Evolutionary conservation across 2,113 vertebrate genomes (phyloP).

Genomic region (Takifugu bimaculatus): DNA sequence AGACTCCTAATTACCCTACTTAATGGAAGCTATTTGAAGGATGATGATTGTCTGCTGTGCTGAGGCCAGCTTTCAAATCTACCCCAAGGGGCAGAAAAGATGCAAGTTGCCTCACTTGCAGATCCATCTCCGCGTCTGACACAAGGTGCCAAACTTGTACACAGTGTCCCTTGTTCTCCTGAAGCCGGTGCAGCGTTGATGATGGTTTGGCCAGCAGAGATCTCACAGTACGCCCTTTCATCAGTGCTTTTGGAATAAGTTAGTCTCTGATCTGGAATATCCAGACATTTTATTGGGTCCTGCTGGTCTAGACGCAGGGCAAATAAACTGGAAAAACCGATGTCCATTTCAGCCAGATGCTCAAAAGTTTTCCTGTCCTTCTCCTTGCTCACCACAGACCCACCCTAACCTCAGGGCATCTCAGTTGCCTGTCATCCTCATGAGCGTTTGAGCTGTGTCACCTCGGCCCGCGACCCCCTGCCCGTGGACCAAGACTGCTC

Average conservation of each 20-base stretch:
- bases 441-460: constrained; percentile 21
- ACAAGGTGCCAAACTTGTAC: no score
- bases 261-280: background rate
- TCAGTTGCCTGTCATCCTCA: constrained; percentile 31
- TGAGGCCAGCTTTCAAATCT: background rate
- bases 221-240: constrained; percentile 42
- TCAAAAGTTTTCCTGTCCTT: constrained; percentile 37
- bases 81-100: background rate
- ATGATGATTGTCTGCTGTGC: constrained; percentile 16
- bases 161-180: no score
- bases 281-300: constrained; percentile 46
- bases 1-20: constrained; percentile 29
- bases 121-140: no score
- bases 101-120: background rate
- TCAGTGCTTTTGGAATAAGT: constrained; percentile 45
- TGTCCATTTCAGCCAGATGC: constrained; percentile 45
- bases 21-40: constrained; percentile 21
- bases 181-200: no score
- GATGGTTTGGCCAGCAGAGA: no score
- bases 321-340: constrained; percentile 63
- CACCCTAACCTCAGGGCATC: background rate
- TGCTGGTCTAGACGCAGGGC: constrained; percentile 60
- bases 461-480: constrained; percentile 49
- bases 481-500: constrained; percentile 29
- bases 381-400: constrained; percentile 27